phyloP scores from a whole-genome alignment of 2,888 invertebrate species.

The Zhengitettix transpicula region DNA sequence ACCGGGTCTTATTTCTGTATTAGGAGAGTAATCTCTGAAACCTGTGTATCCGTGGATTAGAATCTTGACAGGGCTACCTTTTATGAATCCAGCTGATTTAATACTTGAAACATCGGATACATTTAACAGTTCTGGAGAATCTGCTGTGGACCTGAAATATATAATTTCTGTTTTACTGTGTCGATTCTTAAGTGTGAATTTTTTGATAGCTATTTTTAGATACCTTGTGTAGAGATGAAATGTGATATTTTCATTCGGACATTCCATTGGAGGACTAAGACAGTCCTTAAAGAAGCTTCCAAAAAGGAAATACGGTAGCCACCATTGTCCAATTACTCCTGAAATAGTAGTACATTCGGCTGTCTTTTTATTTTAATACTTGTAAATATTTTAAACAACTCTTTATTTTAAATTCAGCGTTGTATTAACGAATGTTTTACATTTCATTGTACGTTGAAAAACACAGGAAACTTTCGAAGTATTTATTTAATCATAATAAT shows the following conservation, averaged over 20 bases:
- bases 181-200: neutral
- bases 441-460: too few species aligned
- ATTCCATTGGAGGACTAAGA: constrained; percentile 18
- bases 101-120: constrained; percentile 25
- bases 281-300: constrained; percentile 6
- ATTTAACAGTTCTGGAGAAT: constrained; percentile 30
- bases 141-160: constrained; percentile 23
- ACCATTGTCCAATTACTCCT: neutral
- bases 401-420: too few species aligned
- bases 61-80: constrained; percentile 33
- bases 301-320: neutral
- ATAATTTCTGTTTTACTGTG: neutral
- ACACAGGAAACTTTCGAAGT: too few species aligned
- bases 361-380: too few species aligned
- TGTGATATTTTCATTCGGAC: constrained; percentile 42
- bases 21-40: constrained; percentile 38
- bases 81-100: constrained; percentile 28
- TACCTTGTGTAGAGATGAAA: constrained; percentile 47
- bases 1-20: constrained; percentile 42
- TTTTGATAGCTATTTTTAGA: constrained; percentile 11
- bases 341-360: neutral
- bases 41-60: constrained; percentile 49
- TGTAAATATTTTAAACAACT: too few species aligned
- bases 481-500: too few species aligned
- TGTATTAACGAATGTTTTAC: too few species aligned